These are phyloP conservation scores for Adela reaumurella DNA, from an alignment of 2,888 invertebrate species.

Conservation along the genomic window DNA sequence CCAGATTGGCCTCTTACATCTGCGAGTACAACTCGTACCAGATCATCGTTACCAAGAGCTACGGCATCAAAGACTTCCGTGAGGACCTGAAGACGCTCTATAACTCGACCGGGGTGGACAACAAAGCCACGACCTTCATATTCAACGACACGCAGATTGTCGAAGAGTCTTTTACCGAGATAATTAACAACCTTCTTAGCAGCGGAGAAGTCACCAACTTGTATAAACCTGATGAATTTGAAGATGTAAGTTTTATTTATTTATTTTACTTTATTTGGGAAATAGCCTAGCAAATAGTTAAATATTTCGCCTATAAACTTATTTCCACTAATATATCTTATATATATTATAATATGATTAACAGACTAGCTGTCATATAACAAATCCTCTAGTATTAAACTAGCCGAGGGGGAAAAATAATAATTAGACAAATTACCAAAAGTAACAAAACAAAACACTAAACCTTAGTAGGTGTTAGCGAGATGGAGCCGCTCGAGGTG, in stretches of 20 bases:
- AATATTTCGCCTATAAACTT: too few relatives aligned
- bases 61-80: constrained; percentile 71
- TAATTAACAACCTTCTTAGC: constrained; percentile 84
- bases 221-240: constrained; percentile 85
- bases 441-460: too few relatives aligned
- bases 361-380: too few relatives aligned
- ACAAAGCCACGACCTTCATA: constrained; percentile 72
- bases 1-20: constrained; percentile 73
- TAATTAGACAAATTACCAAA: too few relatives aligned
- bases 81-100: constrained; percentile 80
- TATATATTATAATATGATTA: too few relatives aligned
- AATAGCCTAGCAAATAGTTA: too few relatives aligned
- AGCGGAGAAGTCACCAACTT: constrained; percentile 86
- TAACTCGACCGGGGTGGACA: constrained; percentile 68
- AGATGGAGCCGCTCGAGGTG: too few relatives aligned
- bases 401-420: too few relatives aligned
- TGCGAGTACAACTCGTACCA: constrained; percentile 75
- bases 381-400: too few relatives aligned
- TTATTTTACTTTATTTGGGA: too few relatives aligned
- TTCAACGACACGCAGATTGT: constrained; percentile 84
- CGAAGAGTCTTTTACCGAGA: constrained; percentile 81
- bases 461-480: too few relatives aligned
- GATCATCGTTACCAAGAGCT: constrained; percentile 76
- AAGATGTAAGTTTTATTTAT: constrained; percentile 69
- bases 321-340: too few relatives aligned